A percentile compares a stretch with the other conserved stretches of the same genome.
Evolutionary conservation across 2,888 invertebrate species (phyloP).

Genomic region (Pyralis farinalis): DNA sequence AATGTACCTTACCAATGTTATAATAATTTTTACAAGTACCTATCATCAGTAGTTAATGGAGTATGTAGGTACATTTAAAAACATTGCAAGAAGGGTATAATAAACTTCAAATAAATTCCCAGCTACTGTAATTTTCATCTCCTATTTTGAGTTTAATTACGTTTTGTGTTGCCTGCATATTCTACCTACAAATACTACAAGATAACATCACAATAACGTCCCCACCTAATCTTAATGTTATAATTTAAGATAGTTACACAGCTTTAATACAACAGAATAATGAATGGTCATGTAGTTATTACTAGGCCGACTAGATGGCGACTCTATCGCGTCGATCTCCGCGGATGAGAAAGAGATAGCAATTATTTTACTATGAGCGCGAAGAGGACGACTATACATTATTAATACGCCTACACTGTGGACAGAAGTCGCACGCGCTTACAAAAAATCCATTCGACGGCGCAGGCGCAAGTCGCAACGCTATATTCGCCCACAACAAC

Average conservation of each 20-base stretch:
- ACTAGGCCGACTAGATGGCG: slow-evolving; percentile 65
- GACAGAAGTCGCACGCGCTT: slow-evolving; percentile 72
- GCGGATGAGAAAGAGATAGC: slow-evolving; percentile 36
- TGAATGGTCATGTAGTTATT: slow-evolving; percentile 38
- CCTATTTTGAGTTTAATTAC: slow-evolving; percentile 3
- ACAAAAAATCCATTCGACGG: slow-evolving; percentile 70
- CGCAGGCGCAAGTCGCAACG: slow-evolving; percentile 75
- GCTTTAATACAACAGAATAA: slow-evolving; percentile 12
- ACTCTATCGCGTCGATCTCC: slow-evolving; percentile 36
- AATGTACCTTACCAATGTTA: no score
- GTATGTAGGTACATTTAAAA: no score
- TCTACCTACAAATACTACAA: neutral
- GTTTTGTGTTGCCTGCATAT: neutral
- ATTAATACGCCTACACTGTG: slow-evolving; percentile 74
- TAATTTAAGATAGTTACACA: slow-evolving; percentile 6
- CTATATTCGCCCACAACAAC: slow-evolving; percentile 79
- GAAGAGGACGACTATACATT: slow-evolving; percentile 58
- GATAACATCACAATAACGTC: neutral
- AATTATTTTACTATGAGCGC: slow-evolving; percentile 22
- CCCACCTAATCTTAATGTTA: neutral
- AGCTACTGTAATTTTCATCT: no score
- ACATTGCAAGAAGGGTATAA: no score
- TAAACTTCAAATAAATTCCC: no score
- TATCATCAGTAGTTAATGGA: no score
- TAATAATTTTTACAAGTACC: no score